Evolutionary conservation across 2,797 vertebrate species (phyloP), one percentile per base, ranked within the genome.

Genomic region (Lagocephalus sceleratus): DNA sequence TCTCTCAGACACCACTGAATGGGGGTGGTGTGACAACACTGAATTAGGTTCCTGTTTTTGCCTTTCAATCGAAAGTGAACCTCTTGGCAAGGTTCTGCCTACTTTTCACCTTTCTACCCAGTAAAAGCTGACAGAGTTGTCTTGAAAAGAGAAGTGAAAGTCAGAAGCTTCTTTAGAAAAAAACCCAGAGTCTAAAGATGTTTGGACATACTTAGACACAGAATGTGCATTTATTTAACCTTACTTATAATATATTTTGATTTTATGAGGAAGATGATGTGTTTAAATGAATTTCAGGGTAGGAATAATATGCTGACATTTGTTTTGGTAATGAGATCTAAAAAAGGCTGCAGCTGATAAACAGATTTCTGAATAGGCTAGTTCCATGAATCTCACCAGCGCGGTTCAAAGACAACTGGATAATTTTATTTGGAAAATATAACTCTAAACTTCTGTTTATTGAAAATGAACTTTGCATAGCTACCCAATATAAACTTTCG

Each of bases 21-120:
- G 63, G 69, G 58, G 60, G 73, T 50, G 78, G 81, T 84, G 78
- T 82, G 59, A 50, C 67, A 55, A 53, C 42, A 15, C 73, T 85
- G 73, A 84, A 86, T 85, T 44, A 59, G 57, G 76, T 83, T 88
- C 76, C 79, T 87, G 85, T 86, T 85, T 82, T 79, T 76, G 48
- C 72, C 52, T 66, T 75, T 74, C 60, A 75, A 67, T 81, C 35
- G 57, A 83, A 83, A 78, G 66, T 53, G 54, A 68, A 57, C 26
- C 4, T 5, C 54, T 57, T 62, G 83, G 71, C 80, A 82, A 68
- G 63, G 35, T 41, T 63, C 70, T 69, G 63, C 60, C 62, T 49
- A 69, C 57, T 63, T 58, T 68, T 76, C 58, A 71, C 47, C 61
- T 71, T 69, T 67, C 45, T 54, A 20, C 60, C 52, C 41, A 57